These are phyloP conservation scores for Arrhamphus sclerolepis DNA, from an alignment of 2,797 vertebrate species.

Conservation along the genomic window DNA sequence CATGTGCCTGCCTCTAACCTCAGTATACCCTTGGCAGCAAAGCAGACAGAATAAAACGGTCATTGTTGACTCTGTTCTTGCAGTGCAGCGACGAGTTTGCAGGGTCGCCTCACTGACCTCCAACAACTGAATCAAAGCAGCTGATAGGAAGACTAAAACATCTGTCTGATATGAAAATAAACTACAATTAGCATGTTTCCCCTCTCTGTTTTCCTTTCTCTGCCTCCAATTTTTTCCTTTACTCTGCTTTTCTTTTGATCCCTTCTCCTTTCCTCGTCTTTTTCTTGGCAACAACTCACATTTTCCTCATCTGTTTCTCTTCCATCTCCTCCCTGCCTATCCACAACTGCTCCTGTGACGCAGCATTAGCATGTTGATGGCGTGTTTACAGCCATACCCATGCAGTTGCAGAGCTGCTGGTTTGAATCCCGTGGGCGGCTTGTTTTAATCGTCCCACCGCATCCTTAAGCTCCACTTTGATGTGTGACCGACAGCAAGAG, in stretches of 20 bases:
- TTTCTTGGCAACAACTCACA: conserved; percentile 26
- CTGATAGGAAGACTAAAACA: conserved; percentile 21
- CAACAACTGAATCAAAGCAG: conserved; percentile 19
- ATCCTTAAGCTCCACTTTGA: conserved; percentile 39
- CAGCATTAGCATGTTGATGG: conserved; percentile 1
- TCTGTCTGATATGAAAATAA: conserved; percentile 34
- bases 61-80: conserved; percentile 64
- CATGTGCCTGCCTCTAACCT: conserved; percentile 36
- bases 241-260: conserved; percentile 5
- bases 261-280: conserved; percentile 5
- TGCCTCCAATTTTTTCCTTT: background rate
- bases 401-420: background rate
- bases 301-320: conserved; percentile 12
- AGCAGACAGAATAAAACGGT: conserved; percentile 43
- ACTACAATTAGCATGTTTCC: conserved; percentile 35
- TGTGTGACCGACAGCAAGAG: conserved; percentile 48
- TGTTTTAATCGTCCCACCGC: conserved; percentile 1
- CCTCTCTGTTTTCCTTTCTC: conserved; percentile 13
- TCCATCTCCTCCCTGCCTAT: background rate
- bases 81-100: conserved; percentile 24
- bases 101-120: conserved; percentile 25
- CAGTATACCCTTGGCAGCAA: conserved; percentile 16
- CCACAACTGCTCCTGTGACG: background rate
- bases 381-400: conserved; percentile 8
- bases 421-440: conserved; percentile 19